Evolutionary conservation across 2,113 vertebrate genomes (phyloP).

Genomic region (Chascanopsetta lugubris): DNA sequence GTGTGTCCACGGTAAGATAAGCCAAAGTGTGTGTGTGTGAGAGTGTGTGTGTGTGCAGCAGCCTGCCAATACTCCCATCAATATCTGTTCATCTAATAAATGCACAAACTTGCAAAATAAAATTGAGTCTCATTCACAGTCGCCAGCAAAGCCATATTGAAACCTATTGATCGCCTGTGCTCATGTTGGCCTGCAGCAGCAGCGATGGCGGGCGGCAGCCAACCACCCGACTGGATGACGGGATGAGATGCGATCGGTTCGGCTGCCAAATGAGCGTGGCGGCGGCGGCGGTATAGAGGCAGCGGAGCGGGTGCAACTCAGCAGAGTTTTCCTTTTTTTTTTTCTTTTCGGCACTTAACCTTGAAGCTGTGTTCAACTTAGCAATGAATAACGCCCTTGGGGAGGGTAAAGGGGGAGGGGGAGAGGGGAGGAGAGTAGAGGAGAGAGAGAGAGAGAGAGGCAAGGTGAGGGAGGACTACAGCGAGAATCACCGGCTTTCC

Average conservation of each 20-base stretch:
- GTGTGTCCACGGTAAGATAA: background rate
- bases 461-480: conserved; percentile 44
- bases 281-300: conserved; percentile 15
- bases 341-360: conserved; percentile 73
- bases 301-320: conserved; percentile 48
- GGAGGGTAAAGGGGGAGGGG: conserved; percentile 6
- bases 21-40: background rate
- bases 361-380: conserved; percentile 55
- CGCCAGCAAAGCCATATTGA: conserved; percentile 49
- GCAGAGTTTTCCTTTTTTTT: conserved; percentile 51
- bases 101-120: conserved; percentile 72
- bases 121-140: conserved; percentile 71
- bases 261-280: conserved; percentile 44
- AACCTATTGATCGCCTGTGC: conserved; percentile 68
- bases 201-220: conserved; percentile 11
- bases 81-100: conserved; percentile 78
- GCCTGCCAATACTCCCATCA: conserved; percentile 63
- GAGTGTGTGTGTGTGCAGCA: conserved; percentile 30
- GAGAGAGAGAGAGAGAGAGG: conserved; percentile 30
- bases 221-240: conserved; percentile 36
- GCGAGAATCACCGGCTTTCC: conserved; percentile 37
- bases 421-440: conserved; percentile 11
- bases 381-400: conserved; percentile 66
- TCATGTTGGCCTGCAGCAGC: conserved; percentile 42
- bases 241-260: conserved; percentile 55